Evolutionary conservation across 2,888 invertebrate species (phyloP).

Genomic region (Chrysopilus asiliformis): DNA sequence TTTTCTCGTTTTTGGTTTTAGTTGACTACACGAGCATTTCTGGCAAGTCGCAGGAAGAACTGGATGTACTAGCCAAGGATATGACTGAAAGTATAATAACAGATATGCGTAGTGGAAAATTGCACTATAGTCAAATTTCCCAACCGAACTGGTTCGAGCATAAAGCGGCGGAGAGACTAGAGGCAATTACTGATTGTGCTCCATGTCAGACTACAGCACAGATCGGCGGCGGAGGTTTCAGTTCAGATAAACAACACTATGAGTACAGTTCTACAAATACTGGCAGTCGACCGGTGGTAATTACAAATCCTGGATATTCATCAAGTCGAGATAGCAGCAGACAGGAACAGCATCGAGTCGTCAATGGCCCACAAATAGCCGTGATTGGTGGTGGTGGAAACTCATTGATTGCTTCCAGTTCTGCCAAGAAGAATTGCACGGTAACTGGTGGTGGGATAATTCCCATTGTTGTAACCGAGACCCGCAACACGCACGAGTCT

Average conservation of each 20-base stretch:
- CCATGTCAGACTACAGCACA: constrained; percentile 6
- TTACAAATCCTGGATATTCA: too few species aligned
- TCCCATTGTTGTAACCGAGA: constrained; percentile 4
- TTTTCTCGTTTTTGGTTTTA: background rate
- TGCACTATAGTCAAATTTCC: constrained; percentile 23
- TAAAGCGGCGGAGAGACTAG: constrained; percentile 25
- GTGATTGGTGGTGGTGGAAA: too few species aligned
- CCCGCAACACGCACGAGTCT: constrained; percentile 1
- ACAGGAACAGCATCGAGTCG: too few species aligned
- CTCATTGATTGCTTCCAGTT: too few species aligned
- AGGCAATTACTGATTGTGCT: constrained; percentile 16
- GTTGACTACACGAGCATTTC: constrained; percentile 19
- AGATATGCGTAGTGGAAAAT: constrained; percentile 26
- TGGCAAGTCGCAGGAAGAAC: constrained; percentile 25
- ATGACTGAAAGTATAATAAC: constrained; percentile 26
- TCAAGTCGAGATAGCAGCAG: too few species aligned
- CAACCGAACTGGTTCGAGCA: constrained; percentile 31
- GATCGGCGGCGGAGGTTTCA: constrained; percentile 7
- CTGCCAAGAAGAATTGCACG: too few species aligned
- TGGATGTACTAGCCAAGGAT: constrained; percentile 13
- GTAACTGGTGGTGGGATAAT: constrained; percentile 1
- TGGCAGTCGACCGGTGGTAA: too few species aligned
- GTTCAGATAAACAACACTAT: constrained; percentile 8
- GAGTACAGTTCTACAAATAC: constrained; percentile 6
- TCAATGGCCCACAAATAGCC: too few species aligned